Conservation (phyloP, 2,888 invertebrate genomes). For the Phengaris arion region DNA sequence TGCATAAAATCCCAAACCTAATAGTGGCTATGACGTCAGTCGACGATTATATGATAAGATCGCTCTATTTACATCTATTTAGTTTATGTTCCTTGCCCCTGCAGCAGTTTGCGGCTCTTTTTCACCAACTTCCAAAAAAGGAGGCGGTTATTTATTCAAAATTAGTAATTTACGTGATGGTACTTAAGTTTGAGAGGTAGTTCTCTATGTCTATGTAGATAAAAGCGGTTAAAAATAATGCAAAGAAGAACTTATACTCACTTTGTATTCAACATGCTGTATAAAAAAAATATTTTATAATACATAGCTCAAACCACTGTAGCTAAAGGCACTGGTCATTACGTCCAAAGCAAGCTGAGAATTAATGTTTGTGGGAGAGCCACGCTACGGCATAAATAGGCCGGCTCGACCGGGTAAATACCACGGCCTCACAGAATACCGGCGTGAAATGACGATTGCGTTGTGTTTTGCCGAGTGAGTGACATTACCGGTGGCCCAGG, state of each 20-base stretch:
- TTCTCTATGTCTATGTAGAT: too few relatives aligned
- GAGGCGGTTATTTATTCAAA: too few relatives aligned
- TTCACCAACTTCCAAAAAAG: not conserved
- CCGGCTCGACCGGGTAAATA: too few relatives aligned
- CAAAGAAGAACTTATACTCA: not conserved
- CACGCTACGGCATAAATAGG: too few relatives aligned
- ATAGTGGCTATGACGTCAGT: slow-evolving; percentile 11
- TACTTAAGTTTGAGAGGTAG: not conserved
- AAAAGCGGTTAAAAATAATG: too few relatives aligned
- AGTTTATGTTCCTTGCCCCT: not conserved
- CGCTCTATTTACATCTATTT: not conserved
- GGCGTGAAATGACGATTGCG: too few relatives aligned
- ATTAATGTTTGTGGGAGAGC: too few relatives aligned
- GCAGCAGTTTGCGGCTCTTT: not conserved
- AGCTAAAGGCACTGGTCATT: not conserved
- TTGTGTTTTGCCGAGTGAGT: too few relatives aligned
- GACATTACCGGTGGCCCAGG: too few relatives aligned
- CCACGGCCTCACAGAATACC: too few relatives aligned
- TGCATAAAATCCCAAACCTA: slow-evolving; percentile 20
- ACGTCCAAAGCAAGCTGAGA: too few relatives aligned
- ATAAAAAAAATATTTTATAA: not conserved
- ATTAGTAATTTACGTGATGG: not conserved
- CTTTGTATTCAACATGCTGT: not conserved
- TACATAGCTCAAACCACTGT: not conserved
- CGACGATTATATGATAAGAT: slow-evolving; percentile 12